These are phyloP conservation scores for Epirrita christyi DNA, from an alignment of 2,888 invertebrate genomes.

Conservation along the genomic window DNA sequence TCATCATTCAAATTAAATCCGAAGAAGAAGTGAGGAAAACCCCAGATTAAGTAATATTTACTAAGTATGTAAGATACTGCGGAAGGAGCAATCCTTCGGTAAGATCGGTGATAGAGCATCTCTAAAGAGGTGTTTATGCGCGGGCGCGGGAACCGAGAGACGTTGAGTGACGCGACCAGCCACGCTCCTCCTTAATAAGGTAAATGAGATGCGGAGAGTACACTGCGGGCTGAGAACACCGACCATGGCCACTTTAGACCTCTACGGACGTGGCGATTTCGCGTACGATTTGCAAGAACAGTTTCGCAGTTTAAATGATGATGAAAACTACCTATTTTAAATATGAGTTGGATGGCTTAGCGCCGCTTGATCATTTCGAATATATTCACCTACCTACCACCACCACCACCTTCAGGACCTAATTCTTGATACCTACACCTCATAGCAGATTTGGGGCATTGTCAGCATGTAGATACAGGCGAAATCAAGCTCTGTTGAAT, in stretches of 20 bases:
- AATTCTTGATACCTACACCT: too few species aligned
- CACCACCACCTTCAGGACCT: too few species aligned
- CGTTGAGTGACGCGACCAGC: conserved; percentile 75
- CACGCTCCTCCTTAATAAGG: conserved; percentile 71
- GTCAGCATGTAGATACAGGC: too few species aligned
- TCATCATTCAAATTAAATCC: conserved; percentile 31
- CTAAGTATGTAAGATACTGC: conserved; percentile 14
- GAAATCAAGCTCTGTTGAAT: too few species aligned
- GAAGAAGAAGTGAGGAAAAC: conserved; percentile 11
- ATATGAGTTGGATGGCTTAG: too few species aligned
- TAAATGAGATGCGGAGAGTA: conserved; percentile 71
- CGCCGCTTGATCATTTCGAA: too few species aligned
- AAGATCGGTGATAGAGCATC: conserved; percentile 56
- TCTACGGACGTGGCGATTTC: conserved; percentile 13
- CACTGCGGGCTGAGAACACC: conserved; percentile 37
- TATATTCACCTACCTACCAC: too few species aligned
- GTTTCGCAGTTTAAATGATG: not conserved
- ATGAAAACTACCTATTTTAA: too few species aligned
- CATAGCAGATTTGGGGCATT: too few species aligned
- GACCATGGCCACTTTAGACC: conserved; percentile 33
- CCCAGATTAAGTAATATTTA: conserved; percentile 7
- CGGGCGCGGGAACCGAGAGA: conserved; percentile 54
- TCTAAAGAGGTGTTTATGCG: conserved; percentile 71
- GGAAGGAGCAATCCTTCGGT: conserved; percentile 43
- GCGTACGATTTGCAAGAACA: conserved; percentile 1